These are phyloP conservation scores for Perognathus longimembris DNA, from an alignment of 2,113 vertebrate species.

Conservation along the genomic window DNA sequence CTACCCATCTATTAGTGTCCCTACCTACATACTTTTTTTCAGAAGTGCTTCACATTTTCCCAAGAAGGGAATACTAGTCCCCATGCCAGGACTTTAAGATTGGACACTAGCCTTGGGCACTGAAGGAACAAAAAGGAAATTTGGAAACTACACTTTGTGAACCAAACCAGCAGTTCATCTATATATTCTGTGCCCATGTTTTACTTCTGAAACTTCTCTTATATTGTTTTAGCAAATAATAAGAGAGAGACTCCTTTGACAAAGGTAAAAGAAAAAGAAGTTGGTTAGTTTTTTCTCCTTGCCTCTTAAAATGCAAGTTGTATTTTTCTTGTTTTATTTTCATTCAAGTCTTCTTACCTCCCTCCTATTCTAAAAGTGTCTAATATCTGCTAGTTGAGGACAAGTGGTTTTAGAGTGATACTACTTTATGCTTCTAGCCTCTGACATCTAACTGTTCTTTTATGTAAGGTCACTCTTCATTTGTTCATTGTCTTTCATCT, in stretches of 20 bases:
- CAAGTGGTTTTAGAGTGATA: background rate
- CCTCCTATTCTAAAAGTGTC: background rate
- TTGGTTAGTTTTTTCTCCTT: background rate
- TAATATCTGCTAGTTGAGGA: background rate
- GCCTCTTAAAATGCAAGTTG: background rate
- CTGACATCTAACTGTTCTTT: background rate
- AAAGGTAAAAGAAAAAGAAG: background rate
- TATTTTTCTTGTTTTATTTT: background rate
- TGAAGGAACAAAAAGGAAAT: background rate
- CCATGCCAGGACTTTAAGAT: background rate
- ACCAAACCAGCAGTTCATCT: background rate
- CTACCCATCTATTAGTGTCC: background rate
- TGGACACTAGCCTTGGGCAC: background rate
- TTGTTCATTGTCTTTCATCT: background rate
- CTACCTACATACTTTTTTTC: background rate
- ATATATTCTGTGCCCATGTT: accelerated
- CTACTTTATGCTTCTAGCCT: background rate
- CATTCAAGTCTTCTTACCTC: background rate
- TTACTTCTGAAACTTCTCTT: background rate
- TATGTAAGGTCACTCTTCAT: background rate
- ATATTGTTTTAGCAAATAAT: background rate
- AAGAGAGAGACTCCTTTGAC: background rate
- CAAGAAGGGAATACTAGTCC: background rate
- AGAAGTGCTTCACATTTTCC: background rate
- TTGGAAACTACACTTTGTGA: background rate